A percentile compares a stretch with the other conserved stretches of the same genome.
phyloP scores from a whole-genome alignment of 2,797 vertebrate species.

The Cryptoblepharus egeriae region DNA sequence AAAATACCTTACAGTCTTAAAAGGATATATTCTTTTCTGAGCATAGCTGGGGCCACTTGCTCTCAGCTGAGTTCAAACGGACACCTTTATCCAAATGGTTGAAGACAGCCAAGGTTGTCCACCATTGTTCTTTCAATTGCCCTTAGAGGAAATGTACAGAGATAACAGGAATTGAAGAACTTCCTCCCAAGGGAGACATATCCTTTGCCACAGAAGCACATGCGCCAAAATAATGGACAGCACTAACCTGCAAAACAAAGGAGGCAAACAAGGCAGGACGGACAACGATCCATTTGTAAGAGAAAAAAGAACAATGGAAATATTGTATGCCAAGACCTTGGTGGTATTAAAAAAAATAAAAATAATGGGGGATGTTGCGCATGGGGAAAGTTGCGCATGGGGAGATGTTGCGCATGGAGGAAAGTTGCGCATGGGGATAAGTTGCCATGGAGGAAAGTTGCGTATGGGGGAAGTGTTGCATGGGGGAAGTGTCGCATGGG shows the following conservation, averaged over 20 bases:
- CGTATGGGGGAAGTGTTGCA: no score
- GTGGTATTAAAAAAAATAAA: no score
- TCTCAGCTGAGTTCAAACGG: conserved; percentile 30
- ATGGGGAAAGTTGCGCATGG: no score
- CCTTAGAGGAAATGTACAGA: conserved; percentile 36
- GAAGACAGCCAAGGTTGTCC: conserved; percentile 30
- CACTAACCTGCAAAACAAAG: conserved; percentile 52
- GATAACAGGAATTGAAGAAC: conserved; percentile 34
- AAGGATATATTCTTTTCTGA: conserved; percentile 21
- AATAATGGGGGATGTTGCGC: no score
- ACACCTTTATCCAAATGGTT: conserved; percentile 55
- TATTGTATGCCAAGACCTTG: conserved; percentile 62
- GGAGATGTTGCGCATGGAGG: no score
- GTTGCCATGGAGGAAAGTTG: no score
- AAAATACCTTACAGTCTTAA: conserved; percentile 17
- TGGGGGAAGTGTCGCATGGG: no score
- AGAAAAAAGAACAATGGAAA: conserved; percentile 56
- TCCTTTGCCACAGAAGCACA: conserved; percentile 69
- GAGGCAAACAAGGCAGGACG: conserved; percentile 58
- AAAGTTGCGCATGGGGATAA: no score
- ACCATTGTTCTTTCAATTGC: conserved; percentile 25
- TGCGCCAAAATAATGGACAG: conserved; percentile 54
- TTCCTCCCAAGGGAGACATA: conserved; percentile 63
- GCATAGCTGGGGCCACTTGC: neutral
- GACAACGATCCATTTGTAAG: conserved; percentile 60